Evolutionary conservation across 2,888 invertebrate genomes (phyloP).

Genomic region (Neoitamus cyanurus): DNA sequence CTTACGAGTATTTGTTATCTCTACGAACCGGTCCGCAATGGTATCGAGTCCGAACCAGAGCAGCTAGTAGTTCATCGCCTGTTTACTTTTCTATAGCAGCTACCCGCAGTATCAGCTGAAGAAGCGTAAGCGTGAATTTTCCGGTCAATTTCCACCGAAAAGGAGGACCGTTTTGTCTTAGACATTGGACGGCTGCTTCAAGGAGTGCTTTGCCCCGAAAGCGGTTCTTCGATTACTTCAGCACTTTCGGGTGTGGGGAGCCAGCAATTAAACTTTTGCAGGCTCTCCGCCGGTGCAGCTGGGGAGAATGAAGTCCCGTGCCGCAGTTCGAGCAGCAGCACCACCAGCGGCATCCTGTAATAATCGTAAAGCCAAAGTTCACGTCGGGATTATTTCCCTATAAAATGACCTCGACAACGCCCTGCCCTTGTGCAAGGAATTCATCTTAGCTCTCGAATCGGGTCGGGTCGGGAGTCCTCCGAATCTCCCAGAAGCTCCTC

Average conservation of each 20-base stretch:
- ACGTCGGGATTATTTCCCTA: conserved; percentile 17
- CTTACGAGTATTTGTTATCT: too few species aligned
- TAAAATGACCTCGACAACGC: conserved; percentile 6
- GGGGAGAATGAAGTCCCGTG: neutral
- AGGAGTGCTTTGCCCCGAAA: neutral
- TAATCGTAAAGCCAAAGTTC: conserved; percentile 40
- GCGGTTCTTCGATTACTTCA: neutral
- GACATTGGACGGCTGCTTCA: neutral
- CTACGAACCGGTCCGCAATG: too few species aligned
- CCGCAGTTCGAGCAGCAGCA: neutral
- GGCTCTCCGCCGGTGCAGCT: neutral
- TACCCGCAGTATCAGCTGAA: neutral
- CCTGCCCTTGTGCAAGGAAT: neutral
- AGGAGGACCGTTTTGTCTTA: neutral
- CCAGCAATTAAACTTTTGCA: conserved; percentile 1
- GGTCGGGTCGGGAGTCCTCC: neutral
- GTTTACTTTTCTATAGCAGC: neutral
- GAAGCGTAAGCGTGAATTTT: neutral
- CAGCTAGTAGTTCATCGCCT: too few species aligned
- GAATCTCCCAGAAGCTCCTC: neutral
- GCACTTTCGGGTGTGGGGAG: neutral
- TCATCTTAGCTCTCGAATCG: neutral
- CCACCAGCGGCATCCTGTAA: neutral
- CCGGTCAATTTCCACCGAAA: neutral
- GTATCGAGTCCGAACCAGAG: too few species aligned